Base-by-base conservation (phyloP, 2,797 vertebrate species). In the Anguilla megastoma region DNA sequence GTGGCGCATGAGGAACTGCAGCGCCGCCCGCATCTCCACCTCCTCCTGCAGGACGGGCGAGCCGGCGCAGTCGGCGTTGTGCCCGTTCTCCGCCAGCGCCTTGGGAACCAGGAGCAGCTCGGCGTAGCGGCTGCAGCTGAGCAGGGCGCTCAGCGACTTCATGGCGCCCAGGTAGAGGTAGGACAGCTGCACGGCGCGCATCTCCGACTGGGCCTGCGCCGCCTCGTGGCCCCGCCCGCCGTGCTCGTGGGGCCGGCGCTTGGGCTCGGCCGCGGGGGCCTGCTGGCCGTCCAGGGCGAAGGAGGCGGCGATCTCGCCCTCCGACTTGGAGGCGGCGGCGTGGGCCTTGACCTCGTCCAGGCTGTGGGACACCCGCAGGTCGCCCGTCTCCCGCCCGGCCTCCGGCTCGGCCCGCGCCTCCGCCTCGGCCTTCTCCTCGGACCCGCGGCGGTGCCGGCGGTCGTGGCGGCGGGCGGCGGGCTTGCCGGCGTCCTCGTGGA, bases 1-100 rank as follows among this genome's bases (percentile, higher is more conserved):
- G 89, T 99, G 98, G 9, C 98, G 96, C 98, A 99, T 99, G 76
- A 99, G 95, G 89, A 99, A 99, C 95, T 99, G 98, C 93, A 99
- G 92, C 0, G 98, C 98, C 0, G 98, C 97, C 0, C 98, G 95
- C 96, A 99, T 96, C 93, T 99, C 98, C 86, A 96, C 97, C 0
- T 99, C 98, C 87, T 99, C 98, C 0, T 98, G 97, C 60, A 97
- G 97, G 4, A 97, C 96, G 0, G 98, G 98, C 0, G 98, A 98
- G 50, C 96, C 94, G 80, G 92, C 56, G 56, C 93, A 94, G 85
- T 99, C 98, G 0, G 98, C 98, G 63, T 99, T 99, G 95, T 99
- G 98, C 0, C 98, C 97, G 0, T 96, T 98, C 90, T 97, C 96
- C 0, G 97, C 96, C 85, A 93, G 88, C 89, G 98, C 97, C 95